These are phyloP conservation scores for Sminthurinus signatus DNA, from an alignment of 1,140 invertebrate genomes.

Conservation along the genomic window DNA sequence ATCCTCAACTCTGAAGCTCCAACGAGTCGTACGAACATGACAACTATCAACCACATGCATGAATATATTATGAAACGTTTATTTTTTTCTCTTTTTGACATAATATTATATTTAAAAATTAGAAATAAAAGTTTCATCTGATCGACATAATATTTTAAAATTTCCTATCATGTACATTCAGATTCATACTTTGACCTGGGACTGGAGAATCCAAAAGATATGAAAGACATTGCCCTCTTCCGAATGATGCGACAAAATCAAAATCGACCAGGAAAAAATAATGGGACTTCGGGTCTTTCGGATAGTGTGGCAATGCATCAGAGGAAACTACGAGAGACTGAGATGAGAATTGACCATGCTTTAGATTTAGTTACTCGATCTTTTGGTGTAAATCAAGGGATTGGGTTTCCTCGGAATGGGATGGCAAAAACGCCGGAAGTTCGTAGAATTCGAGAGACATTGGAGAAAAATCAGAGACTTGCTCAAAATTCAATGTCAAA, in stretches of 20 bases:
- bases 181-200: neutral
- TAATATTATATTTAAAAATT: too few species aligned
- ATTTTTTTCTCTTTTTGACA: too few species aligned
- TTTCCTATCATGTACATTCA: neutral
- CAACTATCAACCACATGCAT: too few species aligned
- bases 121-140: too few species aligned
- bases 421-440: neutral
- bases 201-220: neutral
- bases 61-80: too few species aligned
- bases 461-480: neutral
- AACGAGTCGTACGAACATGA: too few species aligned
- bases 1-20: too few species aligned
- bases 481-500: too few species aligned
- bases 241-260: neutral
- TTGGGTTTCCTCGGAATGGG: neutral
- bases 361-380: constrained; percentile 3
- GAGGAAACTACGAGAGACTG: neutral
- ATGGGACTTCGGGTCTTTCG: neutral
- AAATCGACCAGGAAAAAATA: neutral
- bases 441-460: neutral
- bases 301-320: constrained; percentile 1
- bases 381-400: constrained; percentile 2
- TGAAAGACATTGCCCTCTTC: neutral
- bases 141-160: neutral
- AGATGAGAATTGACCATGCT: constrained; percentile 4